Base-by-base conservation (phyloP, 2,113 vertebrate genomes). In the Isichthys henryi region DNA sequence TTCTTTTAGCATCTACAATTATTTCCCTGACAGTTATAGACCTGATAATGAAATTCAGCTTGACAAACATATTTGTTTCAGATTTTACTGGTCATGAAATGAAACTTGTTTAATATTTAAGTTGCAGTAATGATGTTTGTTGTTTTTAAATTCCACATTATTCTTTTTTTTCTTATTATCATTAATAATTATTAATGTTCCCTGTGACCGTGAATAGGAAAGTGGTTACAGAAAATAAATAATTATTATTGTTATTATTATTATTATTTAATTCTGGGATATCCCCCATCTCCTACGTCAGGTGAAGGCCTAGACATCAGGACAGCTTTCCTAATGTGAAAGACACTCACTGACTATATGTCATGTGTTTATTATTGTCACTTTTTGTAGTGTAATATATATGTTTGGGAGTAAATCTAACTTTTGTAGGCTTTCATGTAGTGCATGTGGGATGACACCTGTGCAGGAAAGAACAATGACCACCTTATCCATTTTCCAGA, bases 1-100 rank as follows among this genome's bases (percentile, higher is more conserved):
- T 91, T 93, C 90, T 91, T 90, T 90, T 80, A 92, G 94, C 91
- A 85, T 93, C 92, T 92, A 80, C 90, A 94, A 94, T 94, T 94
- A 93, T 92, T 91, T 93, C 90, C 88, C 91, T 94, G 93, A 92
- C 91, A 92, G 93, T 88, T 92, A 85, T 80, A 82, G 50, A 31
- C 10, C 88, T 77, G 35, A 56, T 56, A 83, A 83, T 82, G 21
- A 56, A 82, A 77, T 80, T 89, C 70, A 83, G 50, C 31, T 48
- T 53, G 70, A 52, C 19, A 84, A 84, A 84, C 23, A 84, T 48
- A 48, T 84, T 84, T 84, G 23, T n/a, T 45, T 48, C 23, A 84
- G 39, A 84, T 84, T 43, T 84, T 82, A 82, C 39, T 43, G 77
- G 43, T 23, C 15, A 43, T 45, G 21, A 23, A 45, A 45, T 45